Evolutionary conservation across 2,888 invertebrate species (phyloP).

Genomic region (Philereme vetulata): DNA sequence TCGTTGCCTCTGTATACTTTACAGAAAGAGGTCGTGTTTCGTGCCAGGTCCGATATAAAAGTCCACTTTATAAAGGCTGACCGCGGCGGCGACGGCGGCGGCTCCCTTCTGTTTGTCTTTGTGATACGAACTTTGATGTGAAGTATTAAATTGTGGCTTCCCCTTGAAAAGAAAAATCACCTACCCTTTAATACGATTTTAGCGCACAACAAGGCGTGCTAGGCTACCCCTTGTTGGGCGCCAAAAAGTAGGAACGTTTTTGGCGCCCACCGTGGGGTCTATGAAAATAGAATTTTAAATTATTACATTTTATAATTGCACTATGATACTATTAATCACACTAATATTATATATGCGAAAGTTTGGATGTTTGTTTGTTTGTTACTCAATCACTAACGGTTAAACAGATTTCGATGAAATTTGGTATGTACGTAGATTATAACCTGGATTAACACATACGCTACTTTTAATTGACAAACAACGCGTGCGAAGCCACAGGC

Average conservation of each 20-base stretch:
- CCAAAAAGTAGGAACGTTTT: neutral
- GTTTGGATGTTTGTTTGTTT: too few relatives aligned
- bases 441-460: too few relatives aligned
- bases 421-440: too few relatives aligned
- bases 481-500: too few relatives aligned
- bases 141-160: conserved; percentile 34
- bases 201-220: neutral
- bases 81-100: conserved; percentile 43
- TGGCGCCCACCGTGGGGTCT: too few relatives aligned
- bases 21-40: conserved; percentile 70
- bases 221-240: conserved; percentile 1
- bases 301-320: too few relatives aligned
- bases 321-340: too few relatives aligned
- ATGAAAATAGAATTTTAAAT: too few relatives aligned
- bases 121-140: conserved; percentile 47
- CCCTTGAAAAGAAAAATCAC: conserved; percentile 9
- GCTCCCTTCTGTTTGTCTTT: conserved; percentile 61
- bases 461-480: too few relatives aligned
- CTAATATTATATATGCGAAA: too few relatives aligned
- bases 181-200: conserved; percentile 2
- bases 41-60: conserved; percentile 69
- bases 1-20: conserved; percentile 52
- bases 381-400: too few relatives aligned
- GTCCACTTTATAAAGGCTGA: conserved; percentile 74
- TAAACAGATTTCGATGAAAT: too few relatives aligned